A percentile compares a stretch with the other conserved stretches of the same genome.
phyloP scores from a whole-genome alignment of 2,113 vertebrate genomes.

The Geococcyx californianus region DNA sequence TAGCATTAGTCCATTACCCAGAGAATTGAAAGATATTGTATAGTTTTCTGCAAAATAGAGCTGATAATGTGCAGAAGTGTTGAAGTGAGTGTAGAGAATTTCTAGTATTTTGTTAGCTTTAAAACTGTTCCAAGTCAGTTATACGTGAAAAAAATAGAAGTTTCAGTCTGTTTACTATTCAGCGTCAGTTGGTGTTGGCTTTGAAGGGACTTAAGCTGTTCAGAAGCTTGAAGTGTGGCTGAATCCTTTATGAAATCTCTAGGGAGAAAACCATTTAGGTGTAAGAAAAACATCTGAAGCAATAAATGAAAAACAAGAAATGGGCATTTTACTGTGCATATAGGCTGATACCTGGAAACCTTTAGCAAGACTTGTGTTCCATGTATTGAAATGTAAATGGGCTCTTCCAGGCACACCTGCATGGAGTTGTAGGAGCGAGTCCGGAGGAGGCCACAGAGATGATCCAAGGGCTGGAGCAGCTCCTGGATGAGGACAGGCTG shows the following conservation, averaged over 20 bases:
- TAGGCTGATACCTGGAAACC: neutral
- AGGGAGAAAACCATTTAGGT: neutral
- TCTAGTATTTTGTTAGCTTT: neutral
- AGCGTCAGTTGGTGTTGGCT: neutral
- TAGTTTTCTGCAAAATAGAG: neutral
- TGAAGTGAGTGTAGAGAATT: neutral
- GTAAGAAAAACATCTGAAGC: neutral
- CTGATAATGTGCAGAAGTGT: neutral
- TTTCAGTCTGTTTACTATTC: neutral
- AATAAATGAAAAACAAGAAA: neutral
- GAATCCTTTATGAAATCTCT: neutral
- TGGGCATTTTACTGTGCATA: neutral
- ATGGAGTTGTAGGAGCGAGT: too few relatives aligned
- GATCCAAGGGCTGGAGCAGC: too few relatives aligned
- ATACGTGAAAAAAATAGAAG: neutral
- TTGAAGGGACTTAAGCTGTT: neutral
- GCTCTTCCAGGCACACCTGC: neutral
- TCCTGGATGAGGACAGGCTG: too few relatives aligned
- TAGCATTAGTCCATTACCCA: neutral
- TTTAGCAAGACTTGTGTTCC: neutral
- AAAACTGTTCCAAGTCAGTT: conserved; percentile 2
- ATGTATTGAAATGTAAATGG: neutral
- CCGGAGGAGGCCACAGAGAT: too few relatives aligned
- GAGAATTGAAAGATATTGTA: neutral
- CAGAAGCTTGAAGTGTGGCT: conserved; percentile 2